These are phyloP conservation scores for Microctenopoma stevenorrisi DNA, from an alignment of 2,797 vertebrate species.

Conservation along the genomic window DNA sequence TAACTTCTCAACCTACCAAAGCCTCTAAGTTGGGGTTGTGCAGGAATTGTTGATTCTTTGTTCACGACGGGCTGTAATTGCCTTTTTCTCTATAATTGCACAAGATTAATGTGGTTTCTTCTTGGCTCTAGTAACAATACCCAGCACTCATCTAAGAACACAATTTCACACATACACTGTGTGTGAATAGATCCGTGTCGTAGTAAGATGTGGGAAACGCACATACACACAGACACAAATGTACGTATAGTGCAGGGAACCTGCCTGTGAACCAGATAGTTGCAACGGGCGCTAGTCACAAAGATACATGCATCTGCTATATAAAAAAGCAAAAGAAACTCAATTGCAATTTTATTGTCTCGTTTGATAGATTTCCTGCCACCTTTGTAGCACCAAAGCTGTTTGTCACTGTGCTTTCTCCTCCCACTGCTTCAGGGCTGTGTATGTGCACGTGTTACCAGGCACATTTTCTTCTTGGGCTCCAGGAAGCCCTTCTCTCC, in stretches of 20 bases:
- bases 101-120: conserved; percentile 81
- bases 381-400: conserved; percentile 95
- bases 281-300: conserved; percentile 86
- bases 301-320: conserved; percentile 95
- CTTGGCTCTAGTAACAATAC: conserved; percentile 68
- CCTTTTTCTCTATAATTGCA: conserved; percentile 79
- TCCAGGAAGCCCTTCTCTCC: conserved; percentile 65
- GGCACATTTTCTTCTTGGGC: conserved; percentile 66
- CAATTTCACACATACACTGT: conserved; percentile 69
- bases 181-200: conserved; percentile 41
- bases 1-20: conserved; percentile 16
- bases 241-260: conserved; percentile 18
- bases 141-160: conserved; percentile 77
- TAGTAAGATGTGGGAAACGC: conserved; percentile 21
- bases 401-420: conserved; percentile 98
- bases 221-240: conserved; percentile 21
- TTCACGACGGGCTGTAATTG: conserved; percentile 67
- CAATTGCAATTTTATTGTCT: conserved; percentile 99
- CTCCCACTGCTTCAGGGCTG: conserved; percentile 88
- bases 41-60: conserved; percentile 62
- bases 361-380: conserved; percentile 99
- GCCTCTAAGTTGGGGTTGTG: conserved; percentile 27
- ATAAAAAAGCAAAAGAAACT: conserved; percentile 99
- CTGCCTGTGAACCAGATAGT: conserved; percentile 80
- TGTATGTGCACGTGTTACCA: conserved; percentile 58